These are phyloP conservation scores for Mus minutoides DNA, from an alignment of 2,797 vertebrate species.

Conservation along the genomic window DNA sequence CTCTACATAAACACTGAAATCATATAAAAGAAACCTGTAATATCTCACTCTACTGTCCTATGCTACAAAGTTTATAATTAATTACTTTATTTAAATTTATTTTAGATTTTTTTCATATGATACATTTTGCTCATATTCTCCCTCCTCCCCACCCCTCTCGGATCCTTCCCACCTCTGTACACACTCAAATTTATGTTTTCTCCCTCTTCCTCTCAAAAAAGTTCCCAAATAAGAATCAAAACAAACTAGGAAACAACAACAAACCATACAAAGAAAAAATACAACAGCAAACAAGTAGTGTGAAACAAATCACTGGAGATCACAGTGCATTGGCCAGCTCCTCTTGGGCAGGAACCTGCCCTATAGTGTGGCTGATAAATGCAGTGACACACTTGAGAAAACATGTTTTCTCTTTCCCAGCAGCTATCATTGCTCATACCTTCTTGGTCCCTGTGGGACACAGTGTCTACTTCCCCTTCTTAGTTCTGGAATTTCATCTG, in stretches of 20 bases:
- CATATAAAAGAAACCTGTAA: neutral
- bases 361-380: neutral
- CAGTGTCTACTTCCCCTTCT: neutral
- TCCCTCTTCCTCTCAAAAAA: neutral
- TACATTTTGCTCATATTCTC: neutral
- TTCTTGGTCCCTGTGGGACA: neutral
- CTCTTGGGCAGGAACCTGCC: neutral
- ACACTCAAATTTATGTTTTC: neutral
- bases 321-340: neutral
- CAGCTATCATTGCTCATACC: neutral
- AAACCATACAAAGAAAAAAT: neutral
- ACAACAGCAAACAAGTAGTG: neutral
- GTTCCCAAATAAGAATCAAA: neutral
- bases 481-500: neutral
- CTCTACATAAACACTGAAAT: neutral
- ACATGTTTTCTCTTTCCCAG: neutral
- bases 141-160: too few species aligned
- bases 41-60: neutral
- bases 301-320: neutral
- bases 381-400: neutral
- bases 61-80: neutral
- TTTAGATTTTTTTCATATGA: neutral
- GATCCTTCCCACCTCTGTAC: neutral
- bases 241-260: neutral
- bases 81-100: neutral